Base-by-base conservation (phyloP, 35 echinoderm and acorn worm genomes). In the Lytechinus pictus region DNA sequence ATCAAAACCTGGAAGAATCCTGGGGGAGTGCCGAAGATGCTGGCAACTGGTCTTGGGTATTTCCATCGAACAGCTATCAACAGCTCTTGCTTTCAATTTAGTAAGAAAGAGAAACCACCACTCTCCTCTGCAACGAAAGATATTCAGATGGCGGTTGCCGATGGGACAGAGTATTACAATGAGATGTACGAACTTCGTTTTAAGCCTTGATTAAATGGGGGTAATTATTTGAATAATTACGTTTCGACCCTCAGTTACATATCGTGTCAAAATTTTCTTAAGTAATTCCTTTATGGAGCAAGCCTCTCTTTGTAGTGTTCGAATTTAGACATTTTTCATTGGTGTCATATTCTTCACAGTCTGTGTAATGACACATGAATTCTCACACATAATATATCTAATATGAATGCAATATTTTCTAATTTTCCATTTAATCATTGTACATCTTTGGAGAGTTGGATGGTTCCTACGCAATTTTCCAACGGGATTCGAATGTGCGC, bases 1-100 rank as follows among this genome's bases (percentile, higher is more conserved):
- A 13, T 93, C n/a, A 93, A 13, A 3, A 93, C 28, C 10, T 93
- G 92, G 92, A 93, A 57, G 92, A 93, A 93, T 10, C 92, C 92
- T 57, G 92, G 92, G 4, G 92, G 92, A 4, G 92, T 93, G 52
- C 52, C 52, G 0, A 54, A 93, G 92, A 93, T 93, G 53, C 10
- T 93, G 92, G 92, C n/a, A 54, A 57, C 55, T 27, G 57, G 92
- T 57, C 92, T 93, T 54, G 27, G 52, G 29, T 33, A 93, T 54
- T 93, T 93, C 92, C 92, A 93, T 54, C n/a, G 24, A 12, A 54
- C 53, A 10, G 92, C 92, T 3, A 54, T 93, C 54, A 93, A 33
- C 10, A 93, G 92, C 92, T 93, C 92, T 54, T 54, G 92, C 54
- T 93, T 93, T 90, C 88, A 90, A 2, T 54, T 54, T 4, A 52